Evolutionary conservation across 2,113 vertebrate genomes (phyloP).

Genomic region (Tetrao urogallus): DNA sequence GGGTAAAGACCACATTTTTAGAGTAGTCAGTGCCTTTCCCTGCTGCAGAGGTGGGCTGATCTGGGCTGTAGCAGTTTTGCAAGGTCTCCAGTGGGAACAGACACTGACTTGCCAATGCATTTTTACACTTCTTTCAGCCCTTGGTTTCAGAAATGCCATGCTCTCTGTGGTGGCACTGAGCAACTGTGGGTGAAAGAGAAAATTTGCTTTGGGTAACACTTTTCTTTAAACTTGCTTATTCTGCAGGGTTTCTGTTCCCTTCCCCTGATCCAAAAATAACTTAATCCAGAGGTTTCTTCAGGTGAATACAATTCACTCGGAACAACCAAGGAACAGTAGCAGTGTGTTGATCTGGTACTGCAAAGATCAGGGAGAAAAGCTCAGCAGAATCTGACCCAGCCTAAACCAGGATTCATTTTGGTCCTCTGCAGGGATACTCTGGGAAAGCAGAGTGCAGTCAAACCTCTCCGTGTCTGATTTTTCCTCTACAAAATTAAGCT

Average conservation of each 20-base stretch:
- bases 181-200: not conserved
- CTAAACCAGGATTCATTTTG: not conserved
- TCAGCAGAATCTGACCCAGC: not conserved
- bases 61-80: not conserved
- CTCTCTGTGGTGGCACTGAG: not conserved
- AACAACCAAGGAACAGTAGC: not conserved
- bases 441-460: not conserved
- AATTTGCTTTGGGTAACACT: not conserved
- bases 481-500: not conserved
- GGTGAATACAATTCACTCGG: not conserved
- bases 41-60: conserved; percentile 29
- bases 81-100: conserved; percentile 37
- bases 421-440: not conserved
- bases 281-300: not conserved
- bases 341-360: not conserved
- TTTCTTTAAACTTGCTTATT: conserved; percentile 2
- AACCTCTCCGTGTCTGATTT: not conserved
- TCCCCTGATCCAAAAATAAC: not conserved
- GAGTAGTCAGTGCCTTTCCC: conserved; percentile 36
- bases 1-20: not conserved
- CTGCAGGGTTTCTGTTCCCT: not conserved
- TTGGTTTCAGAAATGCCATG: not conserved
- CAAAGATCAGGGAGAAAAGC: not conserved
- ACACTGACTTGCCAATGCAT: not conserved
- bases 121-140: not conserved